Percentiles rank a stretch among this genome's conserved stretches.
Evolutionary conservation across 2,888 invertebrate species (phyloP).

Genomic region (Unio pictorum): DNA sequence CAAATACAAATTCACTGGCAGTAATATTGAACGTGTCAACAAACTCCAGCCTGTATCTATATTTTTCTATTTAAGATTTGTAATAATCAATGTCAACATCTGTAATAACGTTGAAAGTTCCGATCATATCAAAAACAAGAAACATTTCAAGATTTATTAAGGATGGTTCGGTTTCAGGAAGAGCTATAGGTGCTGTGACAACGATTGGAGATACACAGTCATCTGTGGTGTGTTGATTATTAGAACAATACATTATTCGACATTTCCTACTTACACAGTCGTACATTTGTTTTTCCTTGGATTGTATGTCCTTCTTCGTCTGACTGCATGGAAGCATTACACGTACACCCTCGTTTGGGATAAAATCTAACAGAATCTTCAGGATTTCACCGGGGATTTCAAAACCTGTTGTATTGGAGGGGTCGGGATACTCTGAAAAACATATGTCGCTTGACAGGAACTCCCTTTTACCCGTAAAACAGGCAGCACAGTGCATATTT

Average conservation of each 20-base stretch:
- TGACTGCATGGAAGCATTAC: conserved; percentile 3
- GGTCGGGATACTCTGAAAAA: background rate
- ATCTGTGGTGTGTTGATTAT: background rate
- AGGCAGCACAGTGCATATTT: conserved; percentile 10
- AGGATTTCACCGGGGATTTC: background rate
- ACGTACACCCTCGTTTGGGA: background rate
- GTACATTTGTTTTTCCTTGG: conserved; percentile 5
- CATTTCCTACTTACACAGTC: conserved; percentile 13
- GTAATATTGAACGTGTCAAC: no score
- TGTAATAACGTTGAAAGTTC: no score
- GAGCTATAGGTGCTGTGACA: no score
- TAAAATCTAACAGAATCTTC: conserved; percentile 12
- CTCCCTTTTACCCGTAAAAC: background rate
- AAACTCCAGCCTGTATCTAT: no score
- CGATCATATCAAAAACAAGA: no score
- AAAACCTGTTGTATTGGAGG: background rate
- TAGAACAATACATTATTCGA: conserved; percentile 3
- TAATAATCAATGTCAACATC: no score
- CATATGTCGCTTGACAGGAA: no score
- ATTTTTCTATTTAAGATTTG: no score
- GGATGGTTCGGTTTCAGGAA: no score
- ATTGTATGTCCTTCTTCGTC: background rate
- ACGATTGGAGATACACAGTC: background rate
- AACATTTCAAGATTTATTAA: no score
- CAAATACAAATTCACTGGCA: no score